Conservation (phyloP, 2,888 invertebrate genomes). For the Drosophila niveifrons region DNA sequence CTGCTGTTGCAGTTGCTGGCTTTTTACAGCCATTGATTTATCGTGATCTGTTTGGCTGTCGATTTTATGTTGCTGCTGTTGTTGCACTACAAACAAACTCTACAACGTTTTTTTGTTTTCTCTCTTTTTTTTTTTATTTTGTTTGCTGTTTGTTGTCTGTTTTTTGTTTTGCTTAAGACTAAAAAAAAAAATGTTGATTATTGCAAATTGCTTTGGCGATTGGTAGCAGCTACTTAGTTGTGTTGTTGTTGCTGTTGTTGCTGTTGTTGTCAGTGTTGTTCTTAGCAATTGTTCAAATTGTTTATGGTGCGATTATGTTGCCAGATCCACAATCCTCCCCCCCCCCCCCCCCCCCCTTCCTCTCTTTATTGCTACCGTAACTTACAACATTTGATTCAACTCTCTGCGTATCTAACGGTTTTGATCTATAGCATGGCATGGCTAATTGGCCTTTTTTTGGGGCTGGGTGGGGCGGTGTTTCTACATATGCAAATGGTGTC, state of each 20-base stretch:
- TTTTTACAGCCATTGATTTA: constrained; percentile 77
- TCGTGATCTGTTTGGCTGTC: constrained; percentile 81
- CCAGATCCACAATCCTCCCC: constrained; percentile 39
- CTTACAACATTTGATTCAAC: constrained; percentile 33
- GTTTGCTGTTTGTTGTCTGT: constrained; percentile 26
- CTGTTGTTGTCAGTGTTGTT: constrained; percentile 57
- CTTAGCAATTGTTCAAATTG: constrained; percentile 76
- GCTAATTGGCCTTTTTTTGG: constrained; percentile 69
- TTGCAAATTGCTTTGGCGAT: constrained; percentile 82
- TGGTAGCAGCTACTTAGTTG: constrained; percentile 80
- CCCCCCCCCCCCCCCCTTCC: not conserved
- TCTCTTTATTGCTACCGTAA: constrained; percentile 39
- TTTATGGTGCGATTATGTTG: constrained; percentile 78
- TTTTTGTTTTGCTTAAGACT: constrained; percentile 55
- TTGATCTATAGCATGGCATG: constrained; percentile 74
- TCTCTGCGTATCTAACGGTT: constrained; percentile 53
- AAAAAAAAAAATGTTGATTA: constrained; percentile 78
- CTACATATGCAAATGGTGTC: constrained; percentile 72
- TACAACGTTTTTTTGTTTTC: constrained; percentile 58
- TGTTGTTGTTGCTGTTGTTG: constrained; percentile 56
- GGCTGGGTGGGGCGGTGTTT: constrained; percentile 22
- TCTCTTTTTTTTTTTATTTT: constrained; percentile 32
- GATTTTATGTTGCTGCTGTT: constrained; percentile 69
- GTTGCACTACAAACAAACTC: constrained; percentile 56
- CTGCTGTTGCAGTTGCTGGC: constrained; percentile 54